These are phyloP conservation scores for Plebejus melissa DNA, from an alignment of 2,888 invertebrate species.

Conservation along the genomic window DNA sequence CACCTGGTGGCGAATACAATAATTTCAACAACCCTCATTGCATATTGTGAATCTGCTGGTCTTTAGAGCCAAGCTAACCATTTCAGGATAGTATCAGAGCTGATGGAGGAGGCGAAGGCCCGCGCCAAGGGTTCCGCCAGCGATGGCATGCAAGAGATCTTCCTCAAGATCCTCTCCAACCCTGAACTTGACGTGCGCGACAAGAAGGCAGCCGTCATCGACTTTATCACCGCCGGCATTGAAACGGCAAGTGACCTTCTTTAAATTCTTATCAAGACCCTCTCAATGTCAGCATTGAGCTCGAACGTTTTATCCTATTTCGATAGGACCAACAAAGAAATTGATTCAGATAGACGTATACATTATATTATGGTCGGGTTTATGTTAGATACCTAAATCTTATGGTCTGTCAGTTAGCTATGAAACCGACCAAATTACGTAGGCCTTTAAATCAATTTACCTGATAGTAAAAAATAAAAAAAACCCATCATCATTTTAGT, in stretches of 20 bases:
- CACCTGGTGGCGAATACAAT: too few species aligned
- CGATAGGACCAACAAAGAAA: neutral
- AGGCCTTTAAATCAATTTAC: neutral
- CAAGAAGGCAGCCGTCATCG: conserved; percentile 90
- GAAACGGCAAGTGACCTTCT: conserved; percentile 82
- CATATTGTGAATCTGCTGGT: too few species aligned
- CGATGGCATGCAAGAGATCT: conserved; percentile 83
- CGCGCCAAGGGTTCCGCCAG: conserved; percentile 76
- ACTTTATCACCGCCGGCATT: conserved; percentile 92
- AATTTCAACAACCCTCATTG: too few species aligned
- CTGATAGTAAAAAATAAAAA: neutral
- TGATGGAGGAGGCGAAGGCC: conserved; percentile 84
- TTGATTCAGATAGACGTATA: neutral
- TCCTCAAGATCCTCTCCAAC: conserved; percentile 85
- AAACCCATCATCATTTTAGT: neutral
- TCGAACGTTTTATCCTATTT: neutral
- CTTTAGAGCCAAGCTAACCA: neutral
- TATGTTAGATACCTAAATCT: too few species aligned
- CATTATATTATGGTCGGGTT: too few species aligned
- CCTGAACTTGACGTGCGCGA: conserved; percentile 86
- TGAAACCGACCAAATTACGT: too few species aligned
- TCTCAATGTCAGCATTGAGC: neutral
- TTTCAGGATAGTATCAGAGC: conserved; percentile 86
- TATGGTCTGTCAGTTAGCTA: too few species aligned
- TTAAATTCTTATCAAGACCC: neutral